phyloP scores from a whole-genome alignment of 1,140 invertebrate species.

The Drosophila persimilis region DNA sequence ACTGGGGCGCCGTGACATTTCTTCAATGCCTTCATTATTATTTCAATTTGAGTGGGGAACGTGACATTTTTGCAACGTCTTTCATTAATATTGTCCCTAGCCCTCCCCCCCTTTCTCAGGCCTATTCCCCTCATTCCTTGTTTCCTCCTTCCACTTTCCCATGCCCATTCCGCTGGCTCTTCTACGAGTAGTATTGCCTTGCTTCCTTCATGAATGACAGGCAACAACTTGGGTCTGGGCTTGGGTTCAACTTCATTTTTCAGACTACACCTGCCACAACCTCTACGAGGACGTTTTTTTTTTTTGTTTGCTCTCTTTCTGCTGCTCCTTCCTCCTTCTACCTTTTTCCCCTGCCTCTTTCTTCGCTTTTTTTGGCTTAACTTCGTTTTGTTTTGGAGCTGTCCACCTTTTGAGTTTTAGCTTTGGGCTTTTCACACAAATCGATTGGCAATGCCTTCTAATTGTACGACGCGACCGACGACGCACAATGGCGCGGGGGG shows the following conservation, averaged over 20 bases:
- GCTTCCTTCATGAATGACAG: slow-evolving; percentile 57
- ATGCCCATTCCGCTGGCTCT: slow-evolving; percentile 18
- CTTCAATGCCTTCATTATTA: slow-evolving; percentile 63
- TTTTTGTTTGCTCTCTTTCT: slow-evolving; percentile 32
- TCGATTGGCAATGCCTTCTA: slow-evolving; percentile 80
- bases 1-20: slow-evolving; percentile 40
- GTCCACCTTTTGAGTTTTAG: slow-evolving; percentile 72
- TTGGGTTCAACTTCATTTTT: slow-evolving; percentile 72
- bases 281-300: slow-evolving; percentile 41
- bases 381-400: slow-evolving; percentile 41
- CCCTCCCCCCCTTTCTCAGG: slow-evolving; percentile 5
- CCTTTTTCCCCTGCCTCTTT: slow-evolving; percentile 15
- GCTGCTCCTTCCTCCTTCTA: too few species aligned
- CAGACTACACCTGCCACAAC: slow-evolving; percentile 69
- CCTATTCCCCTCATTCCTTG: not conserved
- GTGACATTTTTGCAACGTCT: slow-evolving; percentile 62
- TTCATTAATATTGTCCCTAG: slow-evolving; percentile 54
- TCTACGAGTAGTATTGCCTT: slow-evolving; percentile 24
- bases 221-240: slow-evolving; percentile 59
- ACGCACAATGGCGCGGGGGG: slow-evolving; percentile 49
- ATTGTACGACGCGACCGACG: slow-evolving; percentile 60
- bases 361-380: slow-evolving; percentile 1
- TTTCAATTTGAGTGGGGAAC: slow-evolving; percentile 57
- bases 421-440: slow-evolving; percentile 76
- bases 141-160: slow-evolving; percentile 1